phyloP scores from a whole-genome alignment of 2,888 invertebrate genomes.

The Stenoptilia bipunctidactyla region DNA sequence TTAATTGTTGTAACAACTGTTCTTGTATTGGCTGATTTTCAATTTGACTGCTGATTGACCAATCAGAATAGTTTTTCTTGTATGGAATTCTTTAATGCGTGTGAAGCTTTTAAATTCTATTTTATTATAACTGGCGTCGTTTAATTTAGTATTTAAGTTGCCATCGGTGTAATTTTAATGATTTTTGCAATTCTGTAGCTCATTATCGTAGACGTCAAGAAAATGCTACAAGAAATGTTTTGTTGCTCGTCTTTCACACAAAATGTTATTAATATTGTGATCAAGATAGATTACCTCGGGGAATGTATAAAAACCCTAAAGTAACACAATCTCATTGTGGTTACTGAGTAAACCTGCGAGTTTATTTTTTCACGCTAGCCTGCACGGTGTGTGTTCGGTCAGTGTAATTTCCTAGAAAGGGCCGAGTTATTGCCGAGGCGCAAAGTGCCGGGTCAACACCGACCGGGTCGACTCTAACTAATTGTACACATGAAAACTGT shows the following conservation, averaged over 20 bases:
- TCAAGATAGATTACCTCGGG: background rate
- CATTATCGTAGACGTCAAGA: too few relatives aligned
- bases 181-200: too few relatives aligned
- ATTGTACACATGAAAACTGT: background rate
- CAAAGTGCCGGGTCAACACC: slow-evolving; percentile 54
- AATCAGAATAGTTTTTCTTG: background rate
- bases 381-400: slow-evolving; percentile 29
- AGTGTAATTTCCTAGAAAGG: slow-evolving; percentile 44
- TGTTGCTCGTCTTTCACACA: too few relatives aligned
- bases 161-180: too few relatives aligned
- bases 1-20: background rate
- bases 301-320: background rate
- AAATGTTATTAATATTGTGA: background rate
- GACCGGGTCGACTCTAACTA: background rate
- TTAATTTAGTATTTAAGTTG: too few relatives aligned
- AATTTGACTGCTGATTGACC: background rate
- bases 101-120: too few relatives aligned
- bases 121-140: too few relatives aligned
- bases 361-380: background rate
- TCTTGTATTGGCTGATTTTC: background rate
- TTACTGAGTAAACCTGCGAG: background rate
- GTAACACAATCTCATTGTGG: background rate
- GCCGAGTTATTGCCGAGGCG: slow-evolving; percentile 44
- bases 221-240: too few relatives aligned
- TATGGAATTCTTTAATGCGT: too few relatives aligned